A percentile compares a stretch with the other conserved stretches of the same genome.
These are phyloP conservation scores for Aphelenchoides fujianensis DNA, from an alignment of 1,140 invertebrate genomes.

Conservation along the genomic window DNA sequence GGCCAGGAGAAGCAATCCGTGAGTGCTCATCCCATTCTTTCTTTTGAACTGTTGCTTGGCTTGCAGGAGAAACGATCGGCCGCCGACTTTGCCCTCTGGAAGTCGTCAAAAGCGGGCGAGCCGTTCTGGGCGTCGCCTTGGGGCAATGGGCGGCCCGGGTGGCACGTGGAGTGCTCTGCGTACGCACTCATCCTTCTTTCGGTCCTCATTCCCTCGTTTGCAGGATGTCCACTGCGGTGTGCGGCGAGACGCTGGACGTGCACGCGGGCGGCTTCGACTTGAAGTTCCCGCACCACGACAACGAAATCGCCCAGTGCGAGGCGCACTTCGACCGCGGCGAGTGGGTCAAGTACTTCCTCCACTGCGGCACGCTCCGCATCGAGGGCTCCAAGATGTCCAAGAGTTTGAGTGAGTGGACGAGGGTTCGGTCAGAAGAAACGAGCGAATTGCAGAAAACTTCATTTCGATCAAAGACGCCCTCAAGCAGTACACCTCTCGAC, in stretches of 20 bases:
- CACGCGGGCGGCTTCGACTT: conserved; percentile 96
- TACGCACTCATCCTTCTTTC: too few relatives aligned
- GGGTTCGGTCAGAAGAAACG: too few relatives aligned
- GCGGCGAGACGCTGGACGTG: conserved; percentile 85
- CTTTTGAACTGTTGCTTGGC: not conserved
- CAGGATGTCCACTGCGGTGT: conserved; percentile 89
- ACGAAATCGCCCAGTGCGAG: conserved; percentile 87
- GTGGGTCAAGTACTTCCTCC: conserved; percentile 96
- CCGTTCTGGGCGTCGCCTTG: conserved; percentile 67
- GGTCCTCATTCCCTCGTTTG: too few relatives aligned
- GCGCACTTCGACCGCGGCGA: conserved; percentile 80
- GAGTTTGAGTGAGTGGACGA: conserved; percentile 96
- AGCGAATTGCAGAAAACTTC: conserved; percentile 73
- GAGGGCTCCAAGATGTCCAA: conserved; percentile 99
- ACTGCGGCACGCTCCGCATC: conserved; percentile 95
- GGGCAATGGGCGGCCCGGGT: conserved; percentile 80
- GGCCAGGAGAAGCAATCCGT: conserved; percentile 64
- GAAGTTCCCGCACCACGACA: conserved; percentile 99
- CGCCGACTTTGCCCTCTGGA: conserved; percentile 98
- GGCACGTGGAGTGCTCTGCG: conserved; percentile 99
- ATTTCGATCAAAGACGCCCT: conserved; percentile 92
- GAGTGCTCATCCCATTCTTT: too few relatives aligned
- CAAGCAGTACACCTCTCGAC: conserved; percentile 74
- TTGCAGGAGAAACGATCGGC: conserved; percentile 77
- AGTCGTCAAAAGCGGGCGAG: conserved; percentile 90